These are phyloP conservation scores for Drosophila nikananu DNA, from an alignment of 1,140 invertebrate species.

Conservation along the genomic window DNA sequence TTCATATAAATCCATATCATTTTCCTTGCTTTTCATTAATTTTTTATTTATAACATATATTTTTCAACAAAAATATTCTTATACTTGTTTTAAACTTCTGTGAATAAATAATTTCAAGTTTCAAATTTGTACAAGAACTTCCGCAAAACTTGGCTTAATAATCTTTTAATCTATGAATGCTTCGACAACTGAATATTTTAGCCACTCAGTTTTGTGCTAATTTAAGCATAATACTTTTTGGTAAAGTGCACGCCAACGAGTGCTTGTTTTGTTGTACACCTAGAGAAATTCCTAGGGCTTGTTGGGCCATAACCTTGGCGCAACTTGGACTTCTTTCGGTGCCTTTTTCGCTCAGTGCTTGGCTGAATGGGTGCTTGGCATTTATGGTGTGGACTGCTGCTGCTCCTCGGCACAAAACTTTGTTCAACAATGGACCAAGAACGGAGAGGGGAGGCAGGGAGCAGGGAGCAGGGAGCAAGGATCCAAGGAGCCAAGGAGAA, in stretches of 20 bases:
- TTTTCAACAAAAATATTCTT: too few species aligned
- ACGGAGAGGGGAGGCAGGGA: neutral
- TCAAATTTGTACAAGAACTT: neutral
- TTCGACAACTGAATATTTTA: neutral
- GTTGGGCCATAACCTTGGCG: neutral
- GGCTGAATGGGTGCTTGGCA: conserved; percentile 68
- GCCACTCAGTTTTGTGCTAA: conserved; percentile 2
- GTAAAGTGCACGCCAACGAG: conserved; percentile 16
- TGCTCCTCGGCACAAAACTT: conserved; percentile 52
- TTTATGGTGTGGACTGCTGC: conserved; percentile 63
- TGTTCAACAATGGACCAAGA: conserved; percentile 50
- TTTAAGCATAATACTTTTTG: conserved; percentile 18
- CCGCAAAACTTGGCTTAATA: neutral
- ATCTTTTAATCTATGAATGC: conserved; percentile 5
- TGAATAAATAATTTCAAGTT: neutral
- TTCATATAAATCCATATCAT: neutral
- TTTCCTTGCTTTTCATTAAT: too few species aligned
- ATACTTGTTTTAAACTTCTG: too few species aligned
- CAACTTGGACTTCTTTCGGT: too few species aligned
- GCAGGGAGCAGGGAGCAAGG: neutral
- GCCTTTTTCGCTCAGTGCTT: conserved; percentile 10
- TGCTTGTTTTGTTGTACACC: neutral
- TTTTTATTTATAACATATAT: too few species aligned
- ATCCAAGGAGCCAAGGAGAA: neutral
- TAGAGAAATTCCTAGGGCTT: neutral